phyloP scores from a whole-genome alignment of 2,888 invertebrate species.

The Acleris emargana region DNA sequence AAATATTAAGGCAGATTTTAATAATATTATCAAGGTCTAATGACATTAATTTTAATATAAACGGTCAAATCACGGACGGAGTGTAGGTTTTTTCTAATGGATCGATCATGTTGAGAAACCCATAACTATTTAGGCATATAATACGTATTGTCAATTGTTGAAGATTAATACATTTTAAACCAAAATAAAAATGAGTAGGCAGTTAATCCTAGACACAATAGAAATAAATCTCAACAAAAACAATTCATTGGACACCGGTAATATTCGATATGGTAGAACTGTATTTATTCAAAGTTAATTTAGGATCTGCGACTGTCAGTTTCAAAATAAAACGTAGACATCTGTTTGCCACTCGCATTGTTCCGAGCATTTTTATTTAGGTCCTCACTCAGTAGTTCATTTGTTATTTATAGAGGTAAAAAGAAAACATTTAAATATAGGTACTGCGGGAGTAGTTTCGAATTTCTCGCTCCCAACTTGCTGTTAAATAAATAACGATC shows the following conservation, averaged over 20 bases:
- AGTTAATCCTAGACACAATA: too few species aligned
- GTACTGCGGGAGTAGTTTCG: not conserved
- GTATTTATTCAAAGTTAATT: slow-evolving; percentile 2
- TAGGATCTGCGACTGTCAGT: not conserved
- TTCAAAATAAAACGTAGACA: slow-evolving; percentile 11
- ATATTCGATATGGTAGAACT: not conserved
- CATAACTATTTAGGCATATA: too few species aligned
- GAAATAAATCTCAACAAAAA: too few species aligned
- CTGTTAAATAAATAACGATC: slow-evolving; percentile 7
- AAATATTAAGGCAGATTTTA: not conserved
- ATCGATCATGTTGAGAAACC: too few species aligned
- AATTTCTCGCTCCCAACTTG: slow-evolving; percentile 9
- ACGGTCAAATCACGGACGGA: too few species aligned
- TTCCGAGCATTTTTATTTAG: slow-evolving; percentile 23
- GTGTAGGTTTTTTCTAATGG: too few species aligned
- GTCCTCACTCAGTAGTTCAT: slow-evolving; percentile 26
- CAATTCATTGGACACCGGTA: too few species aligned
- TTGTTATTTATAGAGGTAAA: slow-evolving; percentile 24
- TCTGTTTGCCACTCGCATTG: slow-evolving; percentile 28
- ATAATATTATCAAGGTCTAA: too few species aligned
- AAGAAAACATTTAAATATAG: slow-evolving; percentile 24
- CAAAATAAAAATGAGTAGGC: too few species aligned
- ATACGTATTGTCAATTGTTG: too few species aligned
- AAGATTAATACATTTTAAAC: too few species aligned
- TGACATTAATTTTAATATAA: too few species aligned